These are phyloP conservation scores for Asteroscopus sphinx DNA, from an alignment of 2,888 invertebrate species.

Conservation along the genomic window DNA sequence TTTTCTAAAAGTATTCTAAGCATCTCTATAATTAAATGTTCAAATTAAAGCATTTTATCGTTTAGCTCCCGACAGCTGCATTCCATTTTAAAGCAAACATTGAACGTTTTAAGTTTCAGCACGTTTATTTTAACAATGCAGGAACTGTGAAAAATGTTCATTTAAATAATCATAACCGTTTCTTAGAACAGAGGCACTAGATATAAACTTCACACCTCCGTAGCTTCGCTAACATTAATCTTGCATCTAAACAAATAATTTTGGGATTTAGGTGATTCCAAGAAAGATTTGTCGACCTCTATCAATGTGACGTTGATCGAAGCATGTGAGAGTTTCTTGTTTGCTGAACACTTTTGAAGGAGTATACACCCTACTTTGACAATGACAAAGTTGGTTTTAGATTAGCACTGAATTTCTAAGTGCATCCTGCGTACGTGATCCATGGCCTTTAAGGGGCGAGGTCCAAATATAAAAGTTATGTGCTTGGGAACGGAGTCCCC, in stretches of 20 bases:
- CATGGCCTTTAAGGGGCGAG: constrained; percentile 63
- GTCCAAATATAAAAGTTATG: constrained; percentile 77
- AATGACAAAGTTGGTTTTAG: constrained; percentile 36
- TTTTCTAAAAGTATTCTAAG: constrained; percentile 18
- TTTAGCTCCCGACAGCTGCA: constrained; percentile 46
- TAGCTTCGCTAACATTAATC: constrained; percentile 74
- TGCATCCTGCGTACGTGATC: constrained; percentile 69
- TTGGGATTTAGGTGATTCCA: constrained; percentile 67
- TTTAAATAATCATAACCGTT: constrained; percentile 58
- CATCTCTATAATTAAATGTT: constrained; percentile 24
- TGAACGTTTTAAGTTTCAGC: constrained; percentile 39
- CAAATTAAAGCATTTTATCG: constrained; percentile 41
- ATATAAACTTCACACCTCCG: constrained; percentile 75
- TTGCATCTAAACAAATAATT: constrained; percentile 74
- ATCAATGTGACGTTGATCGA: no score
- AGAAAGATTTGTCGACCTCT: constrained; percentile 69
- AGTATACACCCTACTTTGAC: constrained; percentile 28
- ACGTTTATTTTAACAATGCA: constrained; percentile 45
- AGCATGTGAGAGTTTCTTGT: constrained; percentile 63
- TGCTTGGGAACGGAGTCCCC: constrained; percentile 80
- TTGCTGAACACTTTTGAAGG: constrained; percentile 27
- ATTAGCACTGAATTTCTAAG: constrained; percentile 6
- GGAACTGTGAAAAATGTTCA: constrained; percentile 47
- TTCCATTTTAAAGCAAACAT: constrained; percentile 38
- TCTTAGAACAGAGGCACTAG: constrained; percentile 62